Percentiles rank a stretch among this genome's conserved stretches.
Conservation (phyloP, 1,140 invertebrate species). For the Zelostemma sp. region DNA sequence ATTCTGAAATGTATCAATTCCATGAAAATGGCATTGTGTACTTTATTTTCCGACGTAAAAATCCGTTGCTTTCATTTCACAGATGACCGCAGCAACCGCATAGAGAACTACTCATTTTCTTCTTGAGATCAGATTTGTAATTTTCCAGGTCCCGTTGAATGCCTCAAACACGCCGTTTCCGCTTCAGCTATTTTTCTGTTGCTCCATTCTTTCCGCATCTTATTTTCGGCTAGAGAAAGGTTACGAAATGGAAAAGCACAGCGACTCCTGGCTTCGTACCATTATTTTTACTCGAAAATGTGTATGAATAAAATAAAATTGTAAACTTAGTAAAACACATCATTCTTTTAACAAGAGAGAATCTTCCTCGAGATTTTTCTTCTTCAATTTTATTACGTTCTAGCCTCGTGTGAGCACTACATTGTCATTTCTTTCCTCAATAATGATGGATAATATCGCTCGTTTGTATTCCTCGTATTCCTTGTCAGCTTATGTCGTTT, state of each 20-base stretch:
- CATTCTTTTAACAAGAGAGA: no score
- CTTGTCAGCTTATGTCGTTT: conserved; percentile 26
- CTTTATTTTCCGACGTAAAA: no score
- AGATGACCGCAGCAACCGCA: neutral
- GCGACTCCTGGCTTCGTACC: no score
- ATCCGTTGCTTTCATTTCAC: no score
- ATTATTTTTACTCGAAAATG: no score
- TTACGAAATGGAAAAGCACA: neutral
- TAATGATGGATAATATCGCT: conserved; percentile 29
- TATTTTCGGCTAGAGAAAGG: neutral
- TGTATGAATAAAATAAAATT: no score
- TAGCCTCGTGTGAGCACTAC: conserved; percentile 11
- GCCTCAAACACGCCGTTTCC: conserved; percentile 21
- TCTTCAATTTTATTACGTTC: neutral
- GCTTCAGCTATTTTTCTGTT: conserved; percentile 25
- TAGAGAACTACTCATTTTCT: conserved; percentile 26
- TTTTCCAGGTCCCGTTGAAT: conserved; percentile 28
- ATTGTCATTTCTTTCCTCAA: neutral
- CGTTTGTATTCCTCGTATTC: conserved; percentile 35
- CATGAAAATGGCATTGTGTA: no score
- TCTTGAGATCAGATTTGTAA: conserved; percentile 28
- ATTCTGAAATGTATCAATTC: no score
- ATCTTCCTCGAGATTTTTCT: neutral
- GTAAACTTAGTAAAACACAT: no score
- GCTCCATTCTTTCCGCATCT: conserved; percentile 17